Evolutionary conservation across 2,113 vertebrate genomes (phyloP).

Genomic region (Aythya baeri): DNA sequence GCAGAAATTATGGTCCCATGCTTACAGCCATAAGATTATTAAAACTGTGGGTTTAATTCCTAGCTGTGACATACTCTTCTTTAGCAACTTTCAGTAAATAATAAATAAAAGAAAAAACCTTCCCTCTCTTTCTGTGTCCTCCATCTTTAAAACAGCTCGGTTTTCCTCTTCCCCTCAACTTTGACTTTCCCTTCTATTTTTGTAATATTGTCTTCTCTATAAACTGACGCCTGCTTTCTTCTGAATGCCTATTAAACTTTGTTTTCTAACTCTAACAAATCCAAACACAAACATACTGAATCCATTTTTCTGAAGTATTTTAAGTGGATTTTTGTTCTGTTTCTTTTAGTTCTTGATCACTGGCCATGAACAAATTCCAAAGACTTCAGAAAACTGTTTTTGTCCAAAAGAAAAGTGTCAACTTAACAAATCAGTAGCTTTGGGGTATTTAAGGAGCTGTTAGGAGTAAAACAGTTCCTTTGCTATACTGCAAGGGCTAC

Average conservation of each 20-base stretch:
- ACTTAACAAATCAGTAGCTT: conserved; percentile 73
- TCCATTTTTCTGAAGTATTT: conserved; percentile 53
- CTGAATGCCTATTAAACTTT: conserved; percentile 5
- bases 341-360: conserved; percentile 40
- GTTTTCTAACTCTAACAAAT: background rate
- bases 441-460: conserved; percentile 67
- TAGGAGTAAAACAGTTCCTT: conserved; percentile 68
- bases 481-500: conserved; percentile 59
- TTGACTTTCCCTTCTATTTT: background rate
- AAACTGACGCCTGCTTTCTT: conserved; percentile 1
- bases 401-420: conserved; percentile 64
- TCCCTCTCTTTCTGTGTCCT: background rate
- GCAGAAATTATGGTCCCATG: fast-evolving
- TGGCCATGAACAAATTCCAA: conserved; percentile 57
- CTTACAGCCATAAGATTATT: background rate
- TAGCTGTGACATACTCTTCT: background rate
- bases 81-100: background rate
- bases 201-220: background rate
- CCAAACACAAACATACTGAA: conserved; percentile 42
- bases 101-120: too few species aligned
- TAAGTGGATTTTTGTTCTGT: conserved; percentile 23
- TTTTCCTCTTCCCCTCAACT: background rate
- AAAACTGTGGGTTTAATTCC: background rate
- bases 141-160: background rate
- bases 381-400: conserved; percentile 53